phyloP scores from a whole-genome alignment of 1,140 invertebrate genomes.

The Choristoneura fumiferana region DNA sequence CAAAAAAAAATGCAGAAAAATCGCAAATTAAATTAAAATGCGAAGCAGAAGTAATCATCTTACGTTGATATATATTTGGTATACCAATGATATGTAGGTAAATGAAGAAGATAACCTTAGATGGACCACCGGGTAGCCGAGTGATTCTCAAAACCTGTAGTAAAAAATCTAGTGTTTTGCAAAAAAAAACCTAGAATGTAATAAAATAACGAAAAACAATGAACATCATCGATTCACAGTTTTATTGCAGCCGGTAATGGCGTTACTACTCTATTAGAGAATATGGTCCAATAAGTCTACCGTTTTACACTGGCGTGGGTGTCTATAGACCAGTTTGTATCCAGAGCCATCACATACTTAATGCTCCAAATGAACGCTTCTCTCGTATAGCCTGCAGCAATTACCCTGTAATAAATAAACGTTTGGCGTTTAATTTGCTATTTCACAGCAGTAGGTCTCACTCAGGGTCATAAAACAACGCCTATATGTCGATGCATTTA shows the following conservation, averaged over 20 bases:
- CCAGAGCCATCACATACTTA: not conserved
- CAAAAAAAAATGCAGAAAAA: no score
- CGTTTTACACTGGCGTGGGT: conserved; percentile 24
- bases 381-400: conserved; percentile 28
- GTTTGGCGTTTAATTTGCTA: conserved; percentile 37
- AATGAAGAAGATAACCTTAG: no score
- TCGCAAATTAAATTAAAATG: no score
- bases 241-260: not conserved
- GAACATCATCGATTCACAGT: no score
- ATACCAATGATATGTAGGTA: no score
- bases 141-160: no score
- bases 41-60: no score
- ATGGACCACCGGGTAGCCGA: no score
- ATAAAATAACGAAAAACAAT: no score
- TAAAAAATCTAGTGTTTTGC: no score
- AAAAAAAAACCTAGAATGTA: no score
- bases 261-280: conserved; percentile 7
- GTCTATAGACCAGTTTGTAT: conserved; percentile 6
- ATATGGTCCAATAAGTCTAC: conserved; percentile 10
- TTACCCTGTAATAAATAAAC: conserved; percentile 35
- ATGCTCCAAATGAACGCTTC: conserved; percentile 21
- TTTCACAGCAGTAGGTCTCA: conserved; percentile 36
- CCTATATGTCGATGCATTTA: conserved; percentile 1
- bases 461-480: conserved; percentile 29
- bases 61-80: no score